Evolutionary conservation across 2,888 invertebrate genomes (phyloP), one percentile per base, ranked within the genome.

Genomic region (Muscina levida): DNA sequence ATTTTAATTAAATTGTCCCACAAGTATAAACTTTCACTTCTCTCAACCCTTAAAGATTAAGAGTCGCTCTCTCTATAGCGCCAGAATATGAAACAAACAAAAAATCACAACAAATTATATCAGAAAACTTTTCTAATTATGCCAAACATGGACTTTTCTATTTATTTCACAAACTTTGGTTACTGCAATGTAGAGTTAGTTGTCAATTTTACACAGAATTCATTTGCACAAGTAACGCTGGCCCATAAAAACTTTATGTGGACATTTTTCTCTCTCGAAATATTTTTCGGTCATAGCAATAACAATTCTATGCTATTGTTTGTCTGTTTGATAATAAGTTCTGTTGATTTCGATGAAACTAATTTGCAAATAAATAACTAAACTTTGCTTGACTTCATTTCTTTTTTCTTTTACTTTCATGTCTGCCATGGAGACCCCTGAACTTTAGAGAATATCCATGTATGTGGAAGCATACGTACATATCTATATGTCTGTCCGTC

Each of bases 311-410:
- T 73, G 59, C 75, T 26, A 39, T 67, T 71, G 56, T 31, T 53
- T 13, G 53, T 13, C 22, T 3, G 13, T 26, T 26, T 46, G 59
- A 76, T 76, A 56, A 76, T 70, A 42, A 71, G 15, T 53, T 67
- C 51, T 67, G n/a, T 37, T 39, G 48, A 71, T 73, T 67, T 53
- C 24, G 37, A 56, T 74, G 44, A 81, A 81, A 81, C 80, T 81
- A 81, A 81, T 81, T 81, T 81, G 68, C 77, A 81, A 81, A 81
- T 81, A 81, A 81, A 81, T 77, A 81, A 77, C 77, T 71, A 77
- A 81, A 81, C 72, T 81, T 81, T 73, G n/a, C 26, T 22, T 24
- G 8, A 11, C n/a, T 57, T 71, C 2, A 24, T 24, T 24, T 44
- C 22, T 22, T 62, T 17, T 57, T 62, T 37, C 15, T n/a, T n/a